These are phyloP conservation scores for Bombus sibiricus DNA, from an alignment of 1,140 invertebrate species.

Conservation along the genomic window DNA sequence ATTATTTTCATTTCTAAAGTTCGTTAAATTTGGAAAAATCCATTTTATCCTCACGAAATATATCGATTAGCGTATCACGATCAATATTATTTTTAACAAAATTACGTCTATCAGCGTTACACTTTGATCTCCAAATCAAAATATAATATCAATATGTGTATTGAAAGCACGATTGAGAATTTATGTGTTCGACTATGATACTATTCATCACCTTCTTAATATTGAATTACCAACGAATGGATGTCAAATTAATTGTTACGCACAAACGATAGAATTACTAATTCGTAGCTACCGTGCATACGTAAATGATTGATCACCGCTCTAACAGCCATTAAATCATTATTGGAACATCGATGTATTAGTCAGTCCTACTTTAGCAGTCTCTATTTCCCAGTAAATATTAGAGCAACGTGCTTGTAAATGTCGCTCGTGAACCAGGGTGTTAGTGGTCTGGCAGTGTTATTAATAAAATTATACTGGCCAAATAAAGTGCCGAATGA, in stretches of 20 bases:
- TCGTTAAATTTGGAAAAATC: too few relatives aligned
- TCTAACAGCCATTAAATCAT: constrained; percentile 17
- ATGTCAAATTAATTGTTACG: not conserved
- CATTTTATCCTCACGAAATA: too few relatives aligned
- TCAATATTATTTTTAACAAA: too few relatives aligned
- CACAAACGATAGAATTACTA: not conserved
- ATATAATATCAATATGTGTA: not conserved
- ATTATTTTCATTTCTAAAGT: too few relatives aligned
- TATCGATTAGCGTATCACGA: too few relatives aligned
- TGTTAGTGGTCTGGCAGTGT: too few relatives aligned
- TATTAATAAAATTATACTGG: not conserved
- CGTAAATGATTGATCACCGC: constrained; percentile 5
- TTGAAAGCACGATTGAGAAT: too few relatives aligned
- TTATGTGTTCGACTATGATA: too few relatives aligned
- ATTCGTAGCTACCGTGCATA: not conserved
- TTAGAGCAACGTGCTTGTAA: not conserved
- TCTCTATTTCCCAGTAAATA: not conserved
- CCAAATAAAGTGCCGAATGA: not conserved
- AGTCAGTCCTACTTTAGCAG: not conserved
- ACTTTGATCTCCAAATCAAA: not conserved
- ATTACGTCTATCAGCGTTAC: too few relatives aligned
- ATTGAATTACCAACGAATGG: not conserved
- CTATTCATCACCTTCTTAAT: not conserved
- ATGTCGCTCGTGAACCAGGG: not conserved
- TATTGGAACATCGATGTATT: constrained; percentile 14